Evolutionary conservation across 2,888 invertebrate species (phyloP), one percentile per base, ranked within the genome.

Genomic region (Caenorhabditis virilis): DNA sequence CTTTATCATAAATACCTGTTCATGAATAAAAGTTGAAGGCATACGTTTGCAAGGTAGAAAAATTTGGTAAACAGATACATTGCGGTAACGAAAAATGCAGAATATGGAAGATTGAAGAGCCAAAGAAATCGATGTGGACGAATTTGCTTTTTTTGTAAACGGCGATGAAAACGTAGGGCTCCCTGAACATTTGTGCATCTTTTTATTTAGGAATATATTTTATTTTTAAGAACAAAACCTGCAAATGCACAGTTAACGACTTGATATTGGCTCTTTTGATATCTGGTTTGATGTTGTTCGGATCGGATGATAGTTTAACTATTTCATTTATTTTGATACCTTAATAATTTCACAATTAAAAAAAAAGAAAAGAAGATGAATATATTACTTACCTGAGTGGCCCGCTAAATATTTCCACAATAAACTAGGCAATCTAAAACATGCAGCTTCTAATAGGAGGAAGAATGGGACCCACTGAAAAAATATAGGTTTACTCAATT

Each of bases 231-330:
- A 30, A 30, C 6, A 30, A 30, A 30, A 78, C 76, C 72, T 72
- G 76, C 9, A 83, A 56, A 66, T 83, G 83, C 7, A 74, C 68
- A 9, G 82, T 78, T 23, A 83, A 65, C 0, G 79, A 70, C 46
- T 72, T 65, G 52, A 83, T 79, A 50, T 81, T 83, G 7, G 76
- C 74, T 50, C 64, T 50, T 45, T 79, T 79, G 55, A 81, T 78
- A 6, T 83, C 78, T 1, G 82, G 81, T 57, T 83, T 79, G 51
- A 83, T 80, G 54, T 83, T 83, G 56, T 82, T 82, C n/a, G 82
- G 77, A 47, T 83, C 82, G 3, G 77, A 74, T 6, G 82, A 79
- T 23, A 83, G 59, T 42, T 78, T 78, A 23, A 82, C 76, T 16
- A 82, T 76, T 55, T 82, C 80, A 45, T 80, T 73, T 49, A 81